Conservation (phyloP, 2,888 invertebrate genomes). For the Drosophila melanosoma region DNA sequence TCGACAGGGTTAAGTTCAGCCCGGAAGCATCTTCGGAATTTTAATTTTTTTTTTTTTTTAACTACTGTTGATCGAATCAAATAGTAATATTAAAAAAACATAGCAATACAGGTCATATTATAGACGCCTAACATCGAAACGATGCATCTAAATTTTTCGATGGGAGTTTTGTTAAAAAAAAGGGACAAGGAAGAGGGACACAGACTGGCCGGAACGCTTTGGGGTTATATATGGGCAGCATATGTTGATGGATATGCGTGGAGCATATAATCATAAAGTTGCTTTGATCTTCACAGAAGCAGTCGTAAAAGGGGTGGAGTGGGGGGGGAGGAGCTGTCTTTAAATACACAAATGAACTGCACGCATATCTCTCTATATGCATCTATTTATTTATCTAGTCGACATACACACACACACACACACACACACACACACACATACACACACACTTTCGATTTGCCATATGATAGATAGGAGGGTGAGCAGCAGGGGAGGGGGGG, state of each 20-base stretch:
- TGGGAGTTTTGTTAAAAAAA: neutral
- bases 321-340: conserved; percentile 70
- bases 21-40: too few relatives aligned
- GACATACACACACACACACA: conserved; percentile 7
- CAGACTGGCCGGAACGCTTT: conserved; percentile 9
- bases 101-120: neutral
- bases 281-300: conserved; percentile 66
- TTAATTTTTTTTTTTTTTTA: too few relatives aligned
- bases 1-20: too few relatives aligned
- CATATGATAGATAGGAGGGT: conserved; percentile 14
- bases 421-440: conserved; percentile 9
- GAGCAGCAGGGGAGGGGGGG: neutral
- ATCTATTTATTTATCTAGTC: conserved; percentile 51
- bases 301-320: neutral
- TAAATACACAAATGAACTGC: conserved; percentile 60
- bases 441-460: conserved; percentile 51
- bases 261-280: conserved; percentile 69
- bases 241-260: conserved; percentile 73
- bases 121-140: neutral
- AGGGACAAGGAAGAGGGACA: neutral
- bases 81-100: too few relatives aligned
- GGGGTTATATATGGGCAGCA: conserved; percentile 45
- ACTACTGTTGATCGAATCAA: too few relatives aligned
- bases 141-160: neutral
- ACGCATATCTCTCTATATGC: conserved; percentile 27